phyloP scores from a whole-genome alignment of 2,888 invertebrate genomes.

The Syritta pipiens region DNA sequence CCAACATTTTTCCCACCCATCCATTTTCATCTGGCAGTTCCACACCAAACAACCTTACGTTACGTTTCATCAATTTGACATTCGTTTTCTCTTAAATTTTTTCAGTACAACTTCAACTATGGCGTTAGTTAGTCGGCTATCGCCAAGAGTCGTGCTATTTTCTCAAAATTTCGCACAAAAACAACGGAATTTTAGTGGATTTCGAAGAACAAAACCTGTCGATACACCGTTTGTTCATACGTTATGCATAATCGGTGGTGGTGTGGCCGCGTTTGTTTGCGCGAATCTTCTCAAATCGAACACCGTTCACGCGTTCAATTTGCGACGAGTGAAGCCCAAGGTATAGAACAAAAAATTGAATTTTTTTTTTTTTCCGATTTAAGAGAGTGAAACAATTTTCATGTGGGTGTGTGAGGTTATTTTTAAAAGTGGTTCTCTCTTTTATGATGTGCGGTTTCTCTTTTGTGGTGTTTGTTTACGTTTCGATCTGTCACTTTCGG shows the following conservation, averaged over 20 bases:
- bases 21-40: constrained; percentile 22
- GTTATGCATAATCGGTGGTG: constrained; percentile 78
- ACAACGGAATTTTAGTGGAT: constrained; percentile 73
- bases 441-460: not conserved
- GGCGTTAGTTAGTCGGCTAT: constrained; percentile 74
- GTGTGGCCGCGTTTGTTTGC: constrained; percentile 79
- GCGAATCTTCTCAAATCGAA: constrained; percentile 78
- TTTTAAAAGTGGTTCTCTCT: constrained; percentile 22
- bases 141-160: constrained; percentile 71
- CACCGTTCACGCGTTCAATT: constrained; percentile 81
- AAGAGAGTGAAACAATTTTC: constrained; percentile 24
- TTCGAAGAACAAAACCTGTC: constrained; percentile 68
- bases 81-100: constrained; percentile 56
- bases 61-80: constrained; percentile 26
- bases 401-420: constrained; percentile 48
- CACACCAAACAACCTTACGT: constrained; percentile 19
- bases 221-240: constrained; percentile 71
- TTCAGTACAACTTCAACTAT: constrained; percentile 72
- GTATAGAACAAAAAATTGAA: too few relatives aligned
- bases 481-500: constrained; percentile 27
- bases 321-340: constrained; percentile 76
- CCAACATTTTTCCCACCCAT: not conserved
- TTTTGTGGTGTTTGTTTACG: constrained; percentile 50
- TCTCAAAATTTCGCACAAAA: constrained; percentile 72
- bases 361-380: constrained; percentile 4